Conservation (phyloP, 1,140 invertebrate species). For the Hypsibius dujardini region DNA sequence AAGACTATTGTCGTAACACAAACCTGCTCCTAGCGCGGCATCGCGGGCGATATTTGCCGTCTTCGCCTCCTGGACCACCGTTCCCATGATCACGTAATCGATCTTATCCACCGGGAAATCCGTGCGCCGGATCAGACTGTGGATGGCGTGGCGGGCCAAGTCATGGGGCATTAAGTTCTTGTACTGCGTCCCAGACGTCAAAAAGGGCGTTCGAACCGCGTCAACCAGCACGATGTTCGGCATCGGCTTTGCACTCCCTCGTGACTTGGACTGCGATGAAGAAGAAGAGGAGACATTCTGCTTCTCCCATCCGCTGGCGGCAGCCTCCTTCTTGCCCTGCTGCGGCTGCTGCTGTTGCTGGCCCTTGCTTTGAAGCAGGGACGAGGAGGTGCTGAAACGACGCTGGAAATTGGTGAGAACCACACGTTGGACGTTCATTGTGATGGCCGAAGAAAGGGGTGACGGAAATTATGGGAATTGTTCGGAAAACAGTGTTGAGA, state of each 20-base stretch:
- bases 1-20: no score
- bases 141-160: conserved; percentile 64
- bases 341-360: background rate
- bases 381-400: background rate
- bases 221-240: conserved; percentile 88
- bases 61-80: conserved; percentile 92
- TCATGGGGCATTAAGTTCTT: conserved; percentile 87
- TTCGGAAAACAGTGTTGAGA: no score
- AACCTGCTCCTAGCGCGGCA: conserved; percentile 24
- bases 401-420: background rate
- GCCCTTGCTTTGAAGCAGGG: background rate
- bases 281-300: background rate
- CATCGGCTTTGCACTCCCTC: background rate
- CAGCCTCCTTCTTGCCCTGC: background rate
- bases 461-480: no score
- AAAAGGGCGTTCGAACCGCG: conserved; percentile 85
- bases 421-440: background rate
- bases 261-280: background rate
- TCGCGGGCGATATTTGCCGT: conserved; percentile 79
- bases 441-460: no score
- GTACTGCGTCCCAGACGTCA: conserved; percentile 78
- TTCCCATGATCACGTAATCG: conserved; percentile 78
- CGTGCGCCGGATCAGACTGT: conserved; percentile 39
- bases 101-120: conserved; percentile 36
- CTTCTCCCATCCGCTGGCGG: background rate